Percentiles rank a stretch among this genome's conserved stretches.
These are phyloP conservation scores for Pterobdella sp. DNA, from an alignment of 2,888 invertebrate genomes.

Conservation along the genomic window DNA sequence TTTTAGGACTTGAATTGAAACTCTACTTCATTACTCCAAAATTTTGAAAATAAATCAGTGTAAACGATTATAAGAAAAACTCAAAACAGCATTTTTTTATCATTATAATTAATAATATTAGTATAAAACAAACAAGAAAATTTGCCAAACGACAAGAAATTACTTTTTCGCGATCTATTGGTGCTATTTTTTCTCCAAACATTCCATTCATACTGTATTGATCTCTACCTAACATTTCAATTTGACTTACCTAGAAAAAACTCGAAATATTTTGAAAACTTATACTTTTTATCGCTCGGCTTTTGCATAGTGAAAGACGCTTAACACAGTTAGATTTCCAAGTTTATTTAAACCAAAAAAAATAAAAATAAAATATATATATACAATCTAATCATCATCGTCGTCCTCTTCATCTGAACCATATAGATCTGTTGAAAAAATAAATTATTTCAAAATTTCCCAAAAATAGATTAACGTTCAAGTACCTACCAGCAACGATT, in stretches of 20 bases:
- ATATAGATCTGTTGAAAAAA: conserved; percentile 28
- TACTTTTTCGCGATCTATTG: conserved; percentile 12
- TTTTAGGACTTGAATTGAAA: not conserved
- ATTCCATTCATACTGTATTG: not conserved
- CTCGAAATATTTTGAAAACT: too few species aligned
- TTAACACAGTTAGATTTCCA: not conserved
- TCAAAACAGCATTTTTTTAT: too few species aligned
- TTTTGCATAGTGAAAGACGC: not conserved
- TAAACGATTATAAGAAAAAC: too few species aligned
- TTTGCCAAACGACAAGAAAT: not conserved
- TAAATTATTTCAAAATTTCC: conserved; percentile 3
- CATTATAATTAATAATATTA: too few species aligned
- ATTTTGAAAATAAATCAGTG: too few species aligned
- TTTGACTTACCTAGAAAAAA: not conserved
- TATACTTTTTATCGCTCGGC: not conserved
- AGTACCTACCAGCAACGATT: too few species aligned
- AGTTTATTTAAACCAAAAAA: not conserved
- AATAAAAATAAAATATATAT: not conserved
- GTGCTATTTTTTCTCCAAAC: conserved; percentile 10
- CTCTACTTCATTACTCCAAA: not conserved
- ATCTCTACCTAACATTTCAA: not conserved
- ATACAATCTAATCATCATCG: conserved; percentile 19
- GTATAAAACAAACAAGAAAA: too few species aligned
- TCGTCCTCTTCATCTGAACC: conserved; percentile 37
- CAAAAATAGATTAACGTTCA: too few species aligned